Evolutionary conservation across 2,888 invertebrate genomes (phyloP).

Genomic region (Actias luna): DNA sequence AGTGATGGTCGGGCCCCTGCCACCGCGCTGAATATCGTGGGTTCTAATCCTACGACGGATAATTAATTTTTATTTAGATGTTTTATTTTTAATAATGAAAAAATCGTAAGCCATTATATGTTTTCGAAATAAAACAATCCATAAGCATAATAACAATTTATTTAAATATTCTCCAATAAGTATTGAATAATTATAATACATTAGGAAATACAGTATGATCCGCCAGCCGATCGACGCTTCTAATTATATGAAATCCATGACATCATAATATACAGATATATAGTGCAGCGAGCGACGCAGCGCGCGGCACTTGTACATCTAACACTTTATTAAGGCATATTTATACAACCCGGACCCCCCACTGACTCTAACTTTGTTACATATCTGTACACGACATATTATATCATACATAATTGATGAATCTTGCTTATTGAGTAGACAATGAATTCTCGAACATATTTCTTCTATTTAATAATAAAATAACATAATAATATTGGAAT

Average conservation of each 20-base stretch:
- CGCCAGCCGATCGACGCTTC: not conserved
- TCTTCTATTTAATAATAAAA: conserved; percentile 23
- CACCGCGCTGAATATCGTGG: too few species aligned
- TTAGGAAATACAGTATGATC: conserved; percentile 47
- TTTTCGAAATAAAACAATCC: conserved; percentile 34
- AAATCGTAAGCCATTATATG: not conserved
- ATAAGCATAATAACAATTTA: conserved; percentile 78
- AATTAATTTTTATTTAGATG: too few species aligned
- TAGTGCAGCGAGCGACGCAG: conserved; percentile 8
- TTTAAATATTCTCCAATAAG: conserved; percentile 70
- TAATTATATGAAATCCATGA: conserved; percentile 8
- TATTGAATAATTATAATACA: conserved; percentile 72
- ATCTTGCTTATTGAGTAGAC: conserved; percentile 24
- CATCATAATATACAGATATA: conserved; percentile 52
- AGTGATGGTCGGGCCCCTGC: too few species aligned
- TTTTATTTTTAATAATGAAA: too few species aligned
- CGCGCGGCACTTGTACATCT: conserved; percentile 14
- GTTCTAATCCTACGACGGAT: too few species aligned
- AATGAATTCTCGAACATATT: conserved; percentile 18
- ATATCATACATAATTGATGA: conserved; percentile 13
- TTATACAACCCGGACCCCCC: conserved; percentile 46
- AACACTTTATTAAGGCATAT: conserved; percentile 45
- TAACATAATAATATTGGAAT: conserved; percentile 21
- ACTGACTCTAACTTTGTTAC: conserved; percentile 21
- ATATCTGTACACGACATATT: conserved; percentile 36